Percentiles rank a stretch among this genome's conserved stretches.
Conservation (phyloP, 2,113 vertebrate species). For the Chaetops frenatus region DNA sequence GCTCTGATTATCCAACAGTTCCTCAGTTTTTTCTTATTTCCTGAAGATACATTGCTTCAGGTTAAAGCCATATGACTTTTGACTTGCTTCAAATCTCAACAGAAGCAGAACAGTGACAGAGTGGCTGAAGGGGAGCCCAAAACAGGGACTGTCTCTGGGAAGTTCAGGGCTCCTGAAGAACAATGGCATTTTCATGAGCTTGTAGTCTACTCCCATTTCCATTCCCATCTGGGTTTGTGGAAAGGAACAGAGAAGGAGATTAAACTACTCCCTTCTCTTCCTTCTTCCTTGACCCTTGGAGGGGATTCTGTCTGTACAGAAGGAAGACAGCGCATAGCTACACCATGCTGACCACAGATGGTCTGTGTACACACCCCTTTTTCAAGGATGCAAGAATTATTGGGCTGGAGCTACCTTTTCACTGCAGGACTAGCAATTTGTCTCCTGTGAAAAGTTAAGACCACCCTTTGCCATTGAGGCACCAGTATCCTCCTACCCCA, state of each 20-base stretch:
- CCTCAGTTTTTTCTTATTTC: background rate
- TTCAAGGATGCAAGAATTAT: background rate
- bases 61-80: background rate
- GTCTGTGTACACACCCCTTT: background rate
- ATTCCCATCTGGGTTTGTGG: background rate
- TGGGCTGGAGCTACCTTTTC: background rate
- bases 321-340: background rate
- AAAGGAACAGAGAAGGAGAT: background rate
- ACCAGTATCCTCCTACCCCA: background rate
- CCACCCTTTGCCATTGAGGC: background rate
- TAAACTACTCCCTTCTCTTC: background rate
- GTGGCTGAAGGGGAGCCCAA: background rate
- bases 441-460: background rate
- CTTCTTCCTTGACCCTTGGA: background rate
- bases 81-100: background rate
- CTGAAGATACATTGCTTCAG: background rate
- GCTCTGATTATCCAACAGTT: background rate
- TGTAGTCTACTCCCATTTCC: background rate
- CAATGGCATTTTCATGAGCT: background rate
- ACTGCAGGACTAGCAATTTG: background rate
- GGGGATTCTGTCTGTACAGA: background rate
- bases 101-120: background rate
- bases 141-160: background rate
- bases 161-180: background rate
- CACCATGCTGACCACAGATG: background rate